Conservation (phyloP, 2,888 invertebrate genomes). For the Lasioglossum villosulum region DNA sequence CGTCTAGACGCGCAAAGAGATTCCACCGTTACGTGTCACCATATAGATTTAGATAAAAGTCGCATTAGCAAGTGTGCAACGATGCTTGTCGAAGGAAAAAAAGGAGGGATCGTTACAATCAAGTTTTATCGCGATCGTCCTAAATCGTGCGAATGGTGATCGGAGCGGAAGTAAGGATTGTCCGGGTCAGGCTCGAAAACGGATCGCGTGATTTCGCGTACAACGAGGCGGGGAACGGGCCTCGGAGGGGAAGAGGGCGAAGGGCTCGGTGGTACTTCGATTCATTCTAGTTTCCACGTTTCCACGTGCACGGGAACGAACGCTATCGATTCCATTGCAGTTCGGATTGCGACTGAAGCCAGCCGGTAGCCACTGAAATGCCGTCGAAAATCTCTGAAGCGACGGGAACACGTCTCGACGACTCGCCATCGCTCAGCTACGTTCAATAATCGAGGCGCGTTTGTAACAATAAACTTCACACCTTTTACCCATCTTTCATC, state of each 20-base stretch:
- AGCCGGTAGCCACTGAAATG: constrained; percentile 50
- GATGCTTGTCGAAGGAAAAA: neutral
- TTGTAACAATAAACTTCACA: neutral
- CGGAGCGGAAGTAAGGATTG: neutral
- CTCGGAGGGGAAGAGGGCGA: neutral
- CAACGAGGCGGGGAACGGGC: neutral
- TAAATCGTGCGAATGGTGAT: neutral
- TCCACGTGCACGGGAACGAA: constrained; percentile 61
- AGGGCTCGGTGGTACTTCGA: neutral
- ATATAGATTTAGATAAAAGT: neutral
- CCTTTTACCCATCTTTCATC: neutral
- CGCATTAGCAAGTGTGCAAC: neutral
- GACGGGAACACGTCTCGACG: neutral
- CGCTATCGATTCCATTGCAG: constrained; percentile 77
- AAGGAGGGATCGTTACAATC: neutral
- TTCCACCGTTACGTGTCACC: too few species aligned
- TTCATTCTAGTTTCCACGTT: constrained; percentile 43
- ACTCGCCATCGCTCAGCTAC: neutral
- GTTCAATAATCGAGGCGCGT: neutral
- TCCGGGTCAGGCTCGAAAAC: constrained; percentile 4
- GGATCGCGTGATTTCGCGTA: neutral
- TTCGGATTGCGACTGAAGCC: constrained; percentile 68
- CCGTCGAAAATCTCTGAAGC: neutral
- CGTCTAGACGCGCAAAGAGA: too few species aligned
- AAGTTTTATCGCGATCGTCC: neutral